These are phyloP conservation scores for Panzeria rudis DNA, from an alignment of 2,888 invertebrate species.

Conservation along the genomic window DNA sequence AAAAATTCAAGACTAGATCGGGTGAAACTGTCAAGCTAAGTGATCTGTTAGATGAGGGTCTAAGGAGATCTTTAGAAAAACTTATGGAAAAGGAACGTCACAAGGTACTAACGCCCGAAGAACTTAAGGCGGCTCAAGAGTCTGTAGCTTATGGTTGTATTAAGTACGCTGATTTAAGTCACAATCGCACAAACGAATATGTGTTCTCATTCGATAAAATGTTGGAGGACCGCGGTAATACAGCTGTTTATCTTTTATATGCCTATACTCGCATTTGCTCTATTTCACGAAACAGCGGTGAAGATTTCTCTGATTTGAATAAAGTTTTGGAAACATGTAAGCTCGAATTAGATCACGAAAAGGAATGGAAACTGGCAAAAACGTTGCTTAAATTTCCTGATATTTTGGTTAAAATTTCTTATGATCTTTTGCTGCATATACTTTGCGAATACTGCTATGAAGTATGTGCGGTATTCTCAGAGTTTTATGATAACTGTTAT, in stretches of 20 bases:
- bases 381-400: slow-evolving; percentile 94
- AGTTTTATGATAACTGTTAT: slow-evolving; percentile 99
- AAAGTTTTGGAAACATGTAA: slow-evolving; percentile 85
- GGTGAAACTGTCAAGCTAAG: slow-evolving; percentile 96
- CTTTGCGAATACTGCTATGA: slow-evolving; percentile 98
- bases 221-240: slow-evolving; percentile 99
- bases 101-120: slow-evolving; percentile 91
- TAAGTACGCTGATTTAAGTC: slow-evolving; percentile 98
- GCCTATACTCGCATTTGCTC: slow-evolving; percentile 97
- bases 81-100: slow-evolving; percentile 94
- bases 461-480: slow-evolving; percentile 95
- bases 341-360: slow-evolving; percentile 92
- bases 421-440: slow-evolving; percentile 92
- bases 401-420: slow-evolving; percentile 91
- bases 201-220: slow-evolving; percentile 99
- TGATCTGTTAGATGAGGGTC: slow-evolving; percentile 95
- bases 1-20: slow-evolving; percentile 99
- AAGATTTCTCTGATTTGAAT: slow-evolving; percentile 86
- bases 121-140: slow-evolving; percentile 92
- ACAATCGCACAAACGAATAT: slow-evolving; percentile 96
- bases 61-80: slow-evolving; percentile 92
- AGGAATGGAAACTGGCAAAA: slow-evolving; percentile 97
- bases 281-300: slow-evolving; percentile 88
- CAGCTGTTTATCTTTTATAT: slow-evolving; percentile 98
- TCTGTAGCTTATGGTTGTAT: slow-evolving; percentile 99